These are phyloP conservation scores for Rhorus exstirpatorius DNA, from an alignment of 2,888 invertebrate species.

Conservation along the genomic window DNA sequence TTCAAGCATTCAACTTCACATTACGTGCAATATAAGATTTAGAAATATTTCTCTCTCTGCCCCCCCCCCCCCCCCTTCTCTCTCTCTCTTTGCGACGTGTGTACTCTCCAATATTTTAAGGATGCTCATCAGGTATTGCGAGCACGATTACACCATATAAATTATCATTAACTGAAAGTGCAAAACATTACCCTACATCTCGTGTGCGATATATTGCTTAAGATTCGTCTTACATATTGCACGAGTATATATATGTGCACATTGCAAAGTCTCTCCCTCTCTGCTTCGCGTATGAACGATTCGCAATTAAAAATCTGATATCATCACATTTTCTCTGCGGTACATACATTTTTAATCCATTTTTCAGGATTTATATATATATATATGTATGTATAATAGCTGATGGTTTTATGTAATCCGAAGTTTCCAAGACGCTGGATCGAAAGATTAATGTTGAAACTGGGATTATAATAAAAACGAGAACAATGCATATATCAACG, in stretches of 20 bases:
- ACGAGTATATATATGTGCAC: constrained; percentile 27
- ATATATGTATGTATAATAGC: background rate
- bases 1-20: constrained; percentile 4
- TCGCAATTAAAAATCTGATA: constrained; percentile 54
- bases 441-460: background rate
- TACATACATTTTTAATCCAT: background rate
- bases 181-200: constrained; percentile 68
- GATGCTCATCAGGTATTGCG: constrained; percentile 65
- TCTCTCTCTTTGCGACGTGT: constrained; percentile 10
- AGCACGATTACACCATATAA: constrained; percentile 68
- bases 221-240: constrained; percentile 46
- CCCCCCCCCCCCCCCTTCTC: constrained; percentile 15
- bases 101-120: constrained; percentile 39
- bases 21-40: constrained; percentile 34
- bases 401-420: constrained; percentile 3
- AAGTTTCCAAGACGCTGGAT: constrained; percentile 10
- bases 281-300: constrained; percentile 27
- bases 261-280: background rate
- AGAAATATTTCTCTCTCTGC: constrained; percentile 35
- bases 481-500: too few species aligned
- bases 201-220: constrained; percentile 64
- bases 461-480: too few species aligned
- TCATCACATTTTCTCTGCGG: constrained; percentile 33
- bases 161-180: constrained; percentile 69
- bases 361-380: background rate